These are phyloP conservation scores for Sphaeramia orbicularis DNA, from an alignment of 2,797 vertebrate genomes.

Conservation along the genomic window DNA sequence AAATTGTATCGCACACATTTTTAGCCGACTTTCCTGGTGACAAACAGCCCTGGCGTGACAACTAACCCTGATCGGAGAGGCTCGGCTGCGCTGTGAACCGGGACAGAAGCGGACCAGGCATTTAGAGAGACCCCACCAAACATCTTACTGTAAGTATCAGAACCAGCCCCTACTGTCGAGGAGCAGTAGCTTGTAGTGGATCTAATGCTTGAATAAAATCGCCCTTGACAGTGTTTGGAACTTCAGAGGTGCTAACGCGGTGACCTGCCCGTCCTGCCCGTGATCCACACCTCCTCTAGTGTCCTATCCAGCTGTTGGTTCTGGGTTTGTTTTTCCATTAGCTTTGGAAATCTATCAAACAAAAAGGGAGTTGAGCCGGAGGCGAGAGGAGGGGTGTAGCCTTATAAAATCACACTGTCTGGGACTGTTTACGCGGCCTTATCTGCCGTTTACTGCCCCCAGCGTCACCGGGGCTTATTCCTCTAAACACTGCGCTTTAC, in stretches of 20 bases:
- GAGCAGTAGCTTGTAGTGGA: conserved; percentile 32
- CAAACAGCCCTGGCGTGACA: conserved; percentile 83
- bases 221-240: conserved; percentile 65
- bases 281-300: background rate
- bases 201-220: conserved; percentile 8
- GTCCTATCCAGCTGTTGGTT: conserved; percentile 25
- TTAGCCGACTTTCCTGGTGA: conserved; percentile 83
- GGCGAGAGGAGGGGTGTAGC: conserved; percentile 76
- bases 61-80: conserved; percentile 61
- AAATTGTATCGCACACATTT: conserved; percentile 77
- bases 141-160: conserved; percentile 74
- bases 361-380: conserved; percentile 66
- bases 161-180: conserved; percentile 28
- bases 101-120: conserved; percentile 64
- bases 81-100: conserved; percentile 64
- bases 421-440: conserved; percentile 65
- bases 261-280: conserved; percentile 4
- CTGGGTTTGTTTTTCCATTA: conserved; percentile 36
- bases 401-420: conserved; percentile 70
- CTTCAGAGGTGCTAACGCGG: conserved; percentile 39
- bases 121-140: conserved; percentile 55
- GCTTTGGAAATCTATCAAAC: conserved; percentile 72
- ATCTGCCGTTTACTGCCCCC: conserved; percentile 4
- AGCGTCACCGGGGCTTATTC: background rate
- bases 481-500: background rate